phyloP scores from a whole-genome alignment of 2,888 invertebrate species.

The Blastobasis adustella region DNA sequence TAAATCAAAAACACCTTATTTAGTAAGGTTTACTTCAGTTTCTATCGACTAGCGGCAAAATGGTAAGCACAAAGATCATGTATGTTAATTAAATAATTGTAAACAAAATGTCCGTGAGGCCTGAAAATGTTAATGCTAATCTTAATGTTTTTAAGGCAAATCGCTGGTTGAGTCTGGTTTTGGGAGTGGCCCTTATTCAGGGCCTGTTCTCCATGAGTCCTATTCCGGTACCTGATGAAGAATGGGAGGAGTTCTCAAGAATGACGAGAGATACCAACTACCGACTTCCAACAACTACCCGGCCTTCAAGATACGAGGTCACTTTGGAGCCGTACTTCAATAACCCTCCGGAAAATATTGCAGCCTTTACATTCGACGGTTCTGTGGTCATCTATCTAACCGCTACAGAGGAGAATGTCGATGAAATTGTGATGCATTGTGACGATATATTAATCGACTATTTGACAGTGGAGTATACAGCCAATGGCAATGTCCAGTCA shows the following conservation, averaged over 20 bases:
- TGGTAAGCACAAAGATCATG: constrained; percentile 37
- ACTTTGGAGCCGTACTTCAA: constrained; percentile 67
- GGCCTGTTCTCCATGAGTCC: constrained; percentile 40
- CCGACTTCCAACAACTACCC: constrained; percentile 60
- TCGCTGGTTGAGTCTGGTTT: constrained; percentile 40
- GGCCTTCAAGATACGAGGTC: constrained; percentile 71
- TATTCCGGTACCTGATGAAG: constrained; percentile 43
- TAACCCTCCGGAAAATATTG: constrained; percentile 16
- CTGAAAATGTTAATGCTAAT: not conserved
- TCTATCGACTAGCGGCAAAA: constrained; percentile 35
- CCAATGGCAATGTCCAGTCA: constrained; percentile 6
- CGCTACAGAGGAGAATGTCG: constrained; percentile 24
- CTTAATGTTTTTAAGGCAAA: constrained; percentile 26
- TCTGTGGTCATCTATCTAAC: constrained; percentile 40
- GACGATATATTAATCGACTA: constrained; percentile 47
- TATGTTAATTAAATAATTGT: not conserved
- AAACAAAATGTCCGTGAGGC: not conserved
- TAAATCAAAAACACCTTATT: constrained; percentile 18
- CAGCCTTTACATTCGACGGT: constrained; percentile 59
- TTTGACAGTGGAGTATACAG: constrained; percentile 40
- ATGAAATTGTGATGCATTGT: constrained; percentile 53
- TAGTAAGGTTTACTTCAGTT: constrained; percentile 21
- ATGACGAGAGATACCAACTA: constrained; percentile 42
- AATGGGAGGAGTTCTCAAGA: constrained; percentile 43
- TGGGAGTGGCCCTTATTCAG: constrained; percentile 42